phyloP scores from a whole-genome alignment of 2,113 vertebrate genomes.

The Pagrus major region DNA sequence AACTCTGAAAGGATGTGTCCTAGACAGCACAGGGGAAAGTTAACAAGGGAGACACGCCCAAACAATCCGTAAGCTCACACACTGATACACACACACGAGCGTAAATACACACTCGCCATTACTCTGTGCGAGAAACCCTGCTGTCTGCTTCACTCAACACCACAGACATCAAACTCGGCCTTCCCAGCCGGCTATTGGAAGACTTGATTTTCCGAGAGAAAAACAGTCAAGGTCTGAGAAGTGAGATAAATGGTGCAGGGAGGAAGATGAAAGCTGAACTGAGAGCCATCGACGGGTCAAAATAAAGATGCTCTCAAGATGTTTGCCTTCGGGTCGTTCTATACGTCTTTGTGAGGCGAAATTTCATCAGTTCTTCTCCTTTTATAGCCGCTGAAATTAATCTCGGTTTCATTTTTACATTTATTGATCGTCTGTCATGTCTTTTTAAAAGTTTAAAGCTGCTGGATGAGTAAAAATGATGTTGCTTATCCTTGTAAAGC shows the following conservation, averaged over 20 bases:
- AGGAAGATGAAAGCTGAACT: constrained; percentile 67
- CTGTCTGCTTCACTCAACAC: constrained; percentile 68
- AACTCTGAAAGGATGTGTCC: constrained; percentile 43
- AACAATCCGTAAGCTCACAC: constrained; percentile 38
- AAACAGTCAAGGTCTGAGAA: constrained; percentile 66
- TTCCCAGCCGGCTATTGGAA: constrained; percentile 49
- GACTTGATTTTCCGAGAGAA: constrained; percentile 63
- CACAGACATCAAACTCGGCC: constrained; percentile 61
- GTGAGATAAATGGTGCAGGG: constrained; percentile 73
- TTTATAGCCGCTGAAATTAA: constrained; percentile 43
- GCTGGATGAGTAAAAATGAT: constrained; percentile 55
- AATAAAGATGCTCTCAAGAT: constrained; percentile 61
- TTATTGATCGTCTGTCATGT: constrained; percentile 66
- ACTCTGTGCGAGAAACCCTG: constrained; percentile 52
- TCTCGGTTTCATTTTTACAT: constrained; percentile 60
- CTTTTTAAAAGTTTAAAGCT: constrained; percentile 55
- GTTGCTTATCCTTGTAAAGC: constrained; percentile 60
- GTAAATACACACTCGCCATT: constrained; percentile 56
- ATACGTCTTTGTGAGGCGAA: constrained; percentile 43
- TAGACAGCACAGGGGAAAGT: constrained; percentile 33
- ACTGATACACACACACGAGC: constrained; percentile 3
- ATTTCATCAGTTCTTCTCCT: constrained; percentile 29
- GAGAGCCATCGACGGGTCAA: constrained; percentile 53
- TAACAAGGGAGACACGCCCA: constrained; percentile 49
- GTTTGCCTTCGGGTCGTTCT: constrained; percentile 56